phyloP scores from a whole-genome alignment of 2,797 vertebrate species.

The Sebastes kiyomatsui region DNA sequence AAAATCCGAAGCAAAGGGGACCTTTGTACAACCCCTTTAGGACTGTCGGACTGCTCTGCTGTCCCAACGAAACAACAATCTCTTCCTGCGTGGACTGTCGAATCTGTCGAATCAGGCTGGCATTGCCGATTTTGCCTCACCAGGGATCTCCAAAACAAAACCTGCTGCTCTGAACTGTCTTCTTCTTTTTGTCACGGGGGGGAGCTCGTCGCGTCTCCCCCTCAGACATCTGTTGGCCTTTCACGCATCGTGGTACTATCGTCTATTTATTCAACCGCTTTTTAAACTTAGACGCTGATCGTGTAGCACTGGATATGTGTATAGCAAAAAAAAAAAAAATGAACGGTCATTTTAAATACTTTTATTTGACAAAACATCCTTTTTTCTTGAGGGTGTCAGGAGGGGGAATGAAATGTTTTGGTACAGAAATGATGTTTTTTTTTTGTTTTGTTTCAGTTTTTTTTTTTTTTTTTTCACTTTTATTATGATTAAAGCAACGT shows the following conservation, averaged over 20 bases:
- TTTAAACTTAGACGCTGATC: slow-evolving; percentile 71
- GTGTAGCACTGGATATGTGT: slow-evolving; percentile 73
- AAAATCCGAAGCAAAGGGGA: slow-evolving; percentile 17
- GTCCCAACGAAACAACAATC: slow-evolving; percentile 16
- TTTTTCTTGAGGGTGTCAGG: slow-evolving; percentile 28
- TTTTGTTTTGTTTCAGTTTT: slow-evolving; percentile 29
- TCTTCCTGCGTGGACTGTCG: slow-evolving; percentile 41
- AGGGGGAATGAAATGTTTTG: slow-evolving; percentile 59
- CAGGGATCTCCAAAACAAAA: slow-evolving; percentile 51
- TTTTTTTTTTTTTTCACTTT: slow-evolving; percentile 32
- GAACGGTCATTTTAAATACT: slow-evolving; percentile 63
- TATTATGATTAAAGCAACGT: slow-evolving; percentile 50
- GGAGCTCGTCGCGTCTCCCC: slow-evolving; percentile 47
- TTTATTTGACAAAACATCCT: slow-evolving; percentile 50
- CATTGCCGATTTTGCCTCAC: slow-evolving; percentile 72
- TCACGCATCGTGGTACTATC: slow-evolving; percentile 79
- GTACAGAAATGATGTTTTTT: slow-evolving; percentile 67
- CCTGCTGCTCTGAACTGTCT: slow-evolving; percentile 78
- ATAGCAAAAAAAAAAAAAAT: slow-evolving; percentile 24
- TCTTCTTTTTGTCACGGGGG: slow-evolving; percentile 52
- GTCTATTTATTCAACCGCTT: slow-evolving; percentile 77
- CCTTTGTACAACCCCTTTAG: slow-evolving; percentile 36
- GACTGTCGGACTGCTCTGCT: slow-evolving; percentile 12
- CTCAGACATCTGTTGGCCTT: slow-evolving; percentile 75
- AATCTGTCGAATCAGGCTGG: slow-evolving; percentile 56